Percentiles rank a stretch among this genome's conserved stretches.
Evolutionary conservation across 53 echinoderm and acorn worm species (phyloP).

Genomic region (Paracentrotus lividus): DNA sequence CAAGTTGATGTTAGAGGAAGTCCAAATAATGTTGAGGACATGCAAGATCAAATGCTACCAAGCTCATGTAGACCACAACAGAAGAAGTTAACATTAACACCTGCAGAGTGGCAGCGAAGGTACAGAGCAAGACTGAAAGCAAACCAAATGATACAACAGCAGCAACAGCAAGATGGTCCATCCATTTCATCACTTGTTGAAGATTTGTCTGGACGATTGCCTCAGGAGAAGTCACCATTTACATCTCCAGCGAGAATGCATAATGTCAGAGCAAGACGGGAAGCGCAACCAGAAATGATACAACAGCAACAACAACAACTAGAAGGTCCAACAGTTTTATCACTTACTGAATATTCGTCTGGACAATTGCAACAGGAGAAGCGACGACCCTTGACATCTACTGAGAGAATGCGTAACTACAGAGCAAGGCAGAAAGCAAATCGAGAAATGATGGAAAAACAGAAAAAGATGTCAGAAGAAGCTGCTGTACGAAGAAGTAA

Average conservation of each 20-base stretch:
- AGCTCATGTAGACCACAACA: not conserved
- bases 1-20: not conserved
- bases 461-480: not conserved
- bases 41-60: not conserved
- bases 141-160: not conserved
- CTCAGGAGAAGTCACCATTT: too few species aligned
- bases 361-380: too few species aligned
- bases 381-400: too few species aligned
- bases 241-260: too few species aligned
- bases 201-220: too few species aligned
- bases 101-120: slow-evolving; percentile 47
- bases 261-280: too few species aligned
- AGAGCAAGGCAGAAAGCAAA: not conserved
- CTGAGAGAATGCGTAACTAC: too few species aligned
- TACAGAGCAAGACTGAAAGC: slow-evolving; percentile 26
- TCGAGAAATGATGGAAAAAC: not conserved
- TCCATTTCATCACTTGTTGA: too few species aligned
- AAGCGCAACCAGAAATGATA: not conserved
- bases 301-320: too few species aligned
- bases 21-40: not conserved
- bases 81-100: not conserved
- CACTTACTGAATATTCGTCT: too few species aligned
- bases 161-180: not conserved
- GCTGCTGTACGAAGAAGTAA: slow-evolving; percentile 1
- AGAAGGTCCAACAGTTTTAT: too few species aligned